Percentiles rank a stretch among this genome's conserved stretches.
Evolutionary conservation across 2,888 invertebrate species (phyloP).

Genomic region (Tyria jacobaeae): DNA sequence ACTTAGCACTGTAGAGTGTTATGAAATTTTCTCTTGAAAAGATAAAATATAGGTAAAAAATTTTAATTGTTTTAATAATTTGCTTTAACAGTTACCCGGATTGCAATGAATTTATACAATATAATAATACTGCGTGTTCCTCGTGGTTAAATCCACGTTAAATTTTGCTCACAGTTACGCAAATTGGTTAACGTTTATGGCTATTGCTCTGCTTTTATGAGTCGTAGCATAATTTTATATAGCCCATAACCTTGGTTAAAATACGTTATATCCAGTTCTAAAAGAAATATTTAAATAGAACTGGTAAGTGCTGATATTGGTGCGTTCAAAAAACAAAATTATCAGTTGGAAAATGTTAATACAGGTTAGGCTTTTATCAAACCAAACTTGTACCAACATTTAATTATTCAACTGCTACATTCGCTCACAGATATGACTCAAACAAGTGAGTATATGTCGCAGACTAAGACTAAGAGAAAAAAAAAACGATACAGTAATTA

Average conservation of each 20-base stretch:
- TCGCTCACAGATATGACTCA: too few relatives aligned
- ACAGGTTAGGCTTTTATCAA: not conserved
- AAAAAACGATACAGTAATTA: too few relatives aligned
- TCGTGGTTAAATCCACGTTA: not conserved
- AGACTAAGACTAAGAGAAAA: too few relatives aligned
- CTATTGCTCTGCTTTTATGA: not conserved
- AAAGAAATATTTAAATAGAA: conserved; percentile 3
- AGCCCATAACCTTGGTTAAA: not conserved
- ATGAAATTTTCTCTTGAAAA: not conserved
- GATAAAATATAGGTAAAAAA: not conserved
- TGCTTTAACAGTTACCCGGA: not conserved
- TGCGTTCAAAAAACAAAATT: not conserved
- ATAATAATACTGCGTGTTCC: not conserved
- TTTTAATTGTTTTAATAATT: conserved; percentile 1
- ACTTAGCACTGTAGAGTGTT: not conserved
- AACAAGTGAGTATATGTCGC: too few relatives aligned
- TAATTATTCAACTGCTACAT: too few relatives aligned
- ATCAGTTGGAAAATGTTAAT: not conserved
- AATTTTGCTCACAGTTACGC: conserved; percentile 1
- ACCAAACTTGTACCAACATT: not conserved
- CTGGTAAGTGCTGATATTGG: not conserved
- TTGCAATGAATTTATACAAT: not conserved
- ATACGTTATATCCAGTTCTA: not conserved
- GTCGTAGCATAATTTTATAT: not conserved
- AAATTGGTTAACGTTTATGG: conserved; percentile 7